A percentile compares a stretch with the other conserved stretches of the same genome.
phyloP scores from a whole-genome alignment of 2,888 invertebrate genomes.

The Endotricha flammealis region DNA sequence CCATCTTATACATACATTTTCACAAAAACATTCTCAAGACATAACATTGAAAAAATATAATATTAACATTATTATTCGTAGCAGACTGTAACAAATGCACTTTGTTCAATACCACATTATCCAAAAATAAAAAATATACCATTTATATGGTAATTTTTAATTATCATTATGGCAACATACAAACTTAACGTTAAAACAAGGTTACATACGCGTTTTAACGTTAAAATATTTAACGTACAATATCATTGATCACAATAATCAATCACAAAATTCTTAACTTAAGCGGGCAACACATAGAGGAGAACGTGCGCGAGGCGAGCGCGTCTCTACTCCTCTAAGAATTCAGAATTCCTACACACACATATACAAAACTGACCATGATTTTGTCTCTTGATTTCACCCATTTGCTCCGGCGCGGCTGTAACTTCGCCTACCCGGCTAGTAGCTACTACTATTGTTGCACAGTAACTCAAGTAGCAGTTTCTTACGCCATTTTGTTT shows the following conservation, averaged over 20 bases:
- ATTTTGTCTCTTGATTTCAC: no score
- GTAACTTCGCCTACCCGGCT: no score
- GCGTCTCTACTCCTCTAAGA: no score
- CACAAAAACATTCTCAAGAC: conserved; percentile 27
- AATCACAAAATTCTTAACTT: no score
- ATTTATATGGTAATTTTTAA: conserved; percentile 25
- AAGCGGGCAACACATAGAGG: no score
- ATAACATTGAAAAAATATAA: conserved; percentile 50
- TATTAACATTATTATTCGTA: conserved; percentile 31
- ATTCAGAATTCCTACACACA: no score
- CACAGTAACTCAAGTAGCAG: no score
- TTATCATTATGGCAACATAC: conserved; percentile 61
- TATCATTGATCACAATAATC: conserved; percentile 38
- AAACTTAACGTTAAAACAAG: conserved; percentile 38
- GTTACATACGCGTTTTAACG: conserved; percentile 25
- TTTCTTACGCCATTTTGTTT: no score
- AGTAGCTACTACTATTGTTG: no score
- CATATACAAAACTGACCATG: no score
- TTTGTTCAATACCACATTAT: conserved; percentile 47
- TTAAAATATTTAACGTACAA: conserved; percentile 29
- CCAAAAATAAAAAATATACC: conserved; percentile 32
- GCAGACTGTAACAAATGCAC: conserved; percentile 61
- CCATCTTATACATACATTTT: conserved; percentile 26
- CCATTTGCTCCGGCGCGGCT: no score
- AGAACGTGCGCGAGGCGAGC: no score